Evolutionary conservation across 2,797 vertebrate genomes (phyloP), one percentile per base, ranked within the genome.

Genomic region (Lithobates sylvaticus): DNA sequence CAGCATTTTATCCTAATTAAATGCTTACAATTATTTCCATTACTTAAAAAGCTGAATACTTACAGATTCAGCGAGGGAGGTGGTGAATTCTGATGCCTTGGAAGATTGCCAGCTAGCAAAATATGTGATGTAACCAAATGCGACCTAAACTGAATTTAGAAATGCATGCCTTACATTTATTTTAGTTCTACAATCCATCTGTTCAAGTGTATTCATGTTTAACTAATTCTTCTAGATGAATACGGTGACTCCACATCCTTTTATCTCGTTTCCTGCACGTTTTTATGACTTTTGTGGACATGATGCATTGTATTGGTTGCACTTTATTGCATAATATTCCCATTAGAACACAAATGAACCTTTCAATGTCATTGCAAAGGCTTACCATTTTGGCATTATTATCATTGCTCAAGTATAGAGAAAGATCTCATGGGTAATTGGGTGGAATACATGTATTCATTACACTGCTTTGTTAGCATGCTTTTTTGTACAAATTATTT

Each of bases 321-420:
- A 83, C 58, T 76, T 83, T 83, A 83, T 68, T 73, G 81, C 29
- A 83, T 83, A 47, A 65, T 67, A 76, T 83, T 76, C 61, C 72
- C 72, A 83, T 83, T 83, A 83, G 72, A 76, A 76, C 72, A 83
- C 81, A 83, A 83, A 83, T 83, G 58, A 83, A 75, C 72, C 72
- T 76, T 83, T 83, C 61, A 83, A 61, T 83, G 71, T 75, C 81
- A 75, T 83, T 83, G 72, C 12, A 81, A 83, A 76, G 42, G 18
- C 61, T 83, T 75, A 47, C 61, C 27, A 83, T 76, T 74, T 74
- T 64, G 54, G 36, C 10, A 71, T 67, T 65, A 83, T 83, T 83
- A 83, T 67, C 81, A 83, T 83, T 75, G 81, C 71, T 76, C 72
- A 76, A 64, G 27, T 76, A 76, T 68, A 68, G 39, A 26, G 23